Conservation (phyloP, 2,113 vertebrate genomes). For the Dunckerocampus dactyliophorus region DNA sequence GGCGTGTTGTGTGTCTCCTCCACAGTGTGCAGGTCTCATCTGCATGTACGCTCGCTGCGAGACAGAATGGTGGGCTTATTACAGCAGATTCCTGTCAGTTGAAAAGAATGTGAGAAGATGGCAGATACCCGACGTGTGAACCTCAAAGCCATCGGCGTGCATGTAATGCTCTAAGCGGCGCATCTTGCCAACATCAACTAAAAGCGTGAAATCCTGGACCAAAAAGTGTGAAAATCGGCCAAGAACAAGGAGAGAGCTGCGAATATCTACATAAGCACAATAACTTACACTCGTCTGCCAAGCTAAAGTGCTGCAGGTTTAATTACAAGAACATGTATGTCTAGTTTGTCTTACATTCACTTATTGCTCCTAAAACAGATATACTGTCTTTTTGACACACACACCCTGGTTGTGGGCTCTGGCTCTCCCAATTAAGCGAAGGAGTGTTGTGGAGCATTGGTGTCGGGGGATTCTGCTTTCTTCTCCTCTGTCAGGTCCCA, state of each 20-base stretch:
- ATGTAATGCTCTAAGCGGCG: slow-evolving; percentile 53
- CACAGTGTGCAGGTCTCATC: slow-evolving; percentile 12
- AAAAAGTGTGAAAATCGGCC: slow-evolving; percentile 60
- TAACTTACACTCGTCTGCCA: slow-evolving; percentile 41
- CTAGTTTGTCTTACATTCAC: slow-evolving; percentile 67
- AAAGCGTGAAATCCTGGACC: slow-evolving; percentile 62
- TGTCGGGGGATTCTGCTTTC: slow-evolving; percentile 79
- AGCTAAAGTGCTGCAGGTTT: slow-evolving; percentile 34
- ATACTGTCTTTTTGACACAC: slow-evolving; percentile 45
- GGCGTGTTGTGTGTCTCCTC: slow-evolving; percentile 10
- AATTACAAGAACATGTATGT: slow-evolving; percentile 46
- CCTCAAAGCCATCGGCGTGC: slow-evolving; percentile 58
- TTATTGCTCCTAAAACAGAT: slow-evolving; percentile 66
- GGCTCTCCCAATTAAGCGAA: slow-evolving; percentile 77
- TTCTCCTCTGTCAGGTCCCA: slow-evolving; percentile 80
- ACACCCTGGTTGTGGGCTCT: slow-evolving; percentile 64
- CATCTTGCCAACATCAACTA: slow-evolving; percentile 58
- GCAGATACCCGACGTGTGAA: slow-evolving; percentile 61
- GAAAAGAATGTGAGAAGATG: slow-evolving; percentile 63
- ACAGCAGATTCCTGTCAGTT: slow-evolving; percentile 59
- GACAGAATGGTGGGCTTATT: slow-evolving; percentile 43
- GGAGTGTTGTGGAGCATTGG: slow-evolving; percentile 76
- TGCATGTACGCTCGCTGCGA: slow-evolving; percentile 30
- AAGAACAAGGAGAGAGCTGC: slow-evolving; percentile 50
- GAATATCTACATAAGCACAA: slow-evolving; percentile 48